Percentiles rank a stretch among this genome's conserved stretches.
These are phyloP conservation scores for Leuctra nigra DNA, from an alignment of 2,888 invertebrate species.

Conservation along the genomic window DNA sequence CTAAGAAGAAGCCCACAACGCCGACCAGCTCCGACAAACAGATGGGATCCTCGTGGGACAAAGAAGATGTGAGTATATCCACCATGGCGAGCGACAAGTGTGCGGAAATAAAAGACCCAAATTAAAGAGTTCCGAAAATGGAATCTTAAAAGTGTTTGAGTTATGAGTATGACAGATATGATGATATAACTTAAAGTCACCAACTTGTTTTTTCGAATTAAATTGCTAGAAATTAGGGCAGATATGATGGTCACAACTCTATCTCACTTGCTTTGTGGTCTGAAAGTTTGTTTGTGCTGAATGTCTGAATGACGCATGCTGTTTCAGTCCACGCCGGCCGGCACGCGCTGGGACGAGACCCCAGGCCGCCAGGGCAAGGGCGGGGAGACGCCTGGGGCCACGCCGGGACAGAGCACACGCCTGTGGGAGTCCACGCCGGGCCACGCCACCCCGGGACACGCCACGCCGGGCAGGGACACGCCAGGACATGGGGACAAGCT, in stretches of 20 bases:
- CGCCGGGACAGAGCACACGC: slow-evolving; percentile 80
- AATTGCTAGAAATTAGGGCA: too few relatives aligned
- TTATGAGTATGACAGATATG: too few relatives aligned
- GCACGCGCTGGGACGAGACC: slow-evolving; percentile 90
- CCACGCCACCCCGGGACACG: slow-evolving; percentile 77
- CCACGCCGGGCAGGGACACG: slow-evolving; percentile 78
- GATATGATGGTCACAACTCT: too few relatives aligned
- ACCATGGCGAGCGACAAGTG: too few relatives aligned
- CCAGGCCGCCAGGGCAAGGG: slow-evolving; percentile 71
- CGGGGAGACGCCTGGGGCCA: slow-evolving; percentile 86
- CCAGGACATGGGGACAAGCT: slow-evolving; percentile 52
- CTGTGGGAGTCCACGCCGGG: slow-evolving; percentile 98
- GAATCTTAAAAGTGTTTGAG: too few relatives aligned
- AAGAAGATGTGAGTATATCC: slow-evolving; percentile 26
- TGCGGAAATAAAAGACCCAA: too few relatives aligned
- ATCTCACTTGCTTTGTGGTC: too few relatives aligned
- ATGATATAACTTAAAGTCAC: too few relatives aligned
- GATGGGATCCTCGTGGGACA: slow-evolving; percentile 43
- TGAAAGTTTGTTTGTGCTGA: too few relatives aligned
- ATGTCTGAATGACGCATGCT: too few relatives aligned
- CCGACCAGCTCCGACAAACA: slow-evolving; percentile 37
- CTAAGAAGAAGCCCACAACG: slow-evolving; percentile 55
- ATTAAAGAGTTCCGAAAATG: too few relatives aligned
- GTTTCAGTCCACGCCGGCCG: slow-evolving; percentile 61
- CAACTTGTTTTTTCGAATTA: too few relatives aligned